Conservation (phyloP, 2,113 vertebrate species). For the Gorsachius goisagi region DNA sequence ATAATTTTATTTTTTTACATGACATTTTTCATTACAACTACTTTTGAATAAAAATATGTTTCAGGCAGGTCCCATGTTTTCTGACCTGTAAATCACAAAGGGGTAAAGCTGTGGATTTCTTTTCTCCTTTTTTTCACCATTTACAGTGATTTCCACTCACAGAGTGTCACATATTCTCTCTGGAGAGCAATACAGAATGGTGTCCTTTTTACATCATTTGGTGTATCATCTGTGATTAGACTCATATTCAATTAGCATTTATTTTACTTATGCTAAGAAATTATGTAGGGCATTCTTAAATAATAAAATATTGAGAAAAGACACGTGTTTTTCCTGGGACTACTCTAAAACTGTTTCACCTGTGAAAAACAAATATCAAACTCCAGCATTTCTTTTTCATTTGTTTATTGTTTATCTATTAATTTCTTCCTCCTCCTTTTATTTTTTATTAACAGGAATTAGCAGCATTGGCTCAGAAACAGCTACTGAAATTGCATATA, state of each 20-base stretch:
- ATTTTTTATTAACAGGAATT: background rate
- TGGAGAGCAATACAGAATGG: background rate
- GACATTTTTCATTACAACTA: background rate
- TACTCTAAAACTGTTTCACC: background rate
- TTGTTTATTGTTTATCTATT: background rate
- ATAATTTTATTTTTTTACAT: rapidly evolving
- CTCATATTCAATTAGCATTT: background rate
- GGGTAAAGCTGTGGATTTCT: background rate
- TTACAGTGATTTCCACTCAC: background rate
- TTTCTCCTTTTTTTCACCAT: background rate
- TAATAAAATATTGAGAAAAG: background rate
- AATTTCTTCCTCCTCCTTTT: background rate
- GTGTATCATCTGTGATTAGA: background rate
- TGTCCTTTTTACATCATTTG: background rate
- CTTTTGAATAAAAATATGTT: background rate
- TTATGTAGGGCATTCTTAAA: background rate
- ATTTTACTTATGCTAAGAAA: background rate
- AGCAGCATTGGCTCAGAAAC: background rate
- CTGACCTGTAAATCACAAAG: background rate
- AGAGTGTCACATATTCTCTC: background rate
- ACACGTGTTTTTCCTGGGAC: background rate
- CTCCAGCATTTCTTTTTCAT: background rate
- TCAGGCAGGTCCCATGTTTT: background rate
- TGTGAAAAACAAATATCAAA: background rate
- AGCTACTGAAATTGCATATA: background rate